A percentile compares a stretch with the other conserved stretches of the same genome.
phyloP scores from a whole-genome alignment of 2,113 vertebrate species.

The Limanda limanda region DNA sequence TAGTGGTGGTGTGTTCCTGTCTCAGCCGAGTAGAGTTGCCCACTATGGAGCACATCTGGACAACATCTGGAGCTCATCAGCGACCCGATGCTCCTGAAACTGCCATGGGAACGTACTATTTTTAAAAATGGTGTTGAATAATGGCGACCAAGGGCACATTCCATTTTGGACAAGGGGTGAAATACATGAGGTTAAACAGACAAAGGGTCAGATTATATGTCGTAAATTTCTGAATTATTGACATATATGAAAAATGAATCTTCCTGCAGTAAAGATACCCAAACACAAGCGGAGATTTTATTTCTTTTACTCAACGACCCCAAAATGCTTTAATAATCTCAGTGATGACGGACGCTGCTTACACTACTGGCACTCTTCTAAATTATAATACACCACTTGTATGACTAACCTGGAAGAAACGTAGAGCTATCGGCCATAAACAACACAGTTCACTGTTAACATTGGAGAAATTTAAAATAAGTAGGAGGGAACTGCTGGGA shows the following conservation, averaged over 20 bases:
- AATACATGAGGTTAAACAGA: conserved; percentile 37
- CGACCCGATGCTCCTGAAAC: conserved; percentile 46
- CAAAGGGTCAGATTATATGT: conserved; percentile 15
- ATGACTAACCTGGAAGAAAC: conserved; percentile 13
- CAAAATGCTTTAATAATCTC: conserved; percentile 10
- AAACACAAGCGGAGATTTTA: conserved; percentile 8
- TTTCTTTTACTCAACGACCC: neutral
- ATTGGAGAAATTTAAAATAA: conserved; percentile 13
- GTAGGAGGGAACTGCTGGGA: conserved; percentile 15
- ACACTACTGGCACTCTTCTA: conserved; percentile 2
- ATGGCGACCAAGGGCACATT: conserved; percentile 33
- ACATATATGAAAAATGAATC: neutral
- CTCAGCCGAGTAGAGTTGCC: conserved; percentile 18
- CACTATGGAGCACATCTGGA: conserved; percentile 79
- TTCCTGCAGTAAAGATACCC: neutral
- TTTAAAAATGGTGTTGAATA: conserved; percentile 65
- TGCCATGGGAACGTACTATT: conserved; percentile 82
- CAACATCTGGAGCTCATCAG: conserved; percentile 82
- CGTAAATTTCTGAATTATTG: neutral
- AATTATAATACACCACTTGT: conserved; percentile 19
- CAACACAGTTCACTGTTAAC: conserved; percentile 6
- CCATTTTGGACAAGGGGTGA: conserved; percentile 19
- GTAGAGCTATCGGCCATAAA: neutral
- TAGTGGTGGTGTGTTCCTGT: conserved; percentile 48
- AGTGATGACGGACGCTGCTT: neutral